Base-by-base conservation (phyloP, 2,797 vertebrate species). In the Agapornis canus region DNA sequence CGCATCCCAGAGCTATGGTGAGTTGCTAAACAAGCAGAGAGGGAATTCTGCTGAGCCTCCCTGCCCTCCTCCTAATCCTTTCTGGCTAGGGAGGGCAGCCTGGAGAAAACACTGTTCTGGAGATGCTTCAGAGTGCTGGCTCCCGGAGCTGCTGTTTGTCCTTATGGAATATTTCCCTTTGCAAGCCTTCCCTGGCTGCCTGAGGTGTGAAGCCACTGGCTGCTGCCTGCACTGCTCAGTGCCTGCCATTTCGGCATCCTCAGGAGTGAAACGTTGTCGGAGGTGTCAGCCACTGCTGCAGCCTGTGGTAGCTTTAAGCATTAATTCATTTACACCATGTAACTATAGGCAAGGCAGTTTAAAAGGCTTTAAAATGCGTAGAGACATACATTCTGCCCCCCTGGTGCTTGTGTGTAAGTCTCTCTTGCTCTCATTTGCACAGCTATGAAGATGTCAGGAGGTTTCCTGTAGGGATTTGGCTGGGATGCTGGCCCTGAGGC, bases 21-120 rank as follows among this genome's bases (percentile, higher is more conserved):
- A 31, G 47, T 11, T 6, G 0, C 47, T 9, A 7, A 31, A 32
- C 1, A 4, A 27, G 39, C 1, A 2, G 25, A 17, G 1, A 1
- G 31, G 52, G n/a, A 21, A 25, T 84, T 22, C 23, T 81, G 29
- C 25, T 0, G 1, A 66, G 48, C 48, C 51, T 52, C 31, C 13
- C 13, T 29, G 4, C 5, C 26, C 59, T 54, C 59, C 9, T 83
- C 47, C 56, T 10, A 8, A 2, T 42, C 43, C 5, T 40, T 37
- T 60, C 49, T 0, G 0, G 40, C 60, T 25, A 45, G 32, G 0
- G 1, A 56, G 42, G 21, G 65, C 52, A 77, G 27, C 59, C 42
- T 2, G 2, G 4, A 15, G 1, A 4, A 56, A 65, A 47, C 1
- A 3, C 65, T n/a, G 79, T 19, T 51, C 64, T 31, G 64, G 47